Base-by-base conservation (phyloP, 2,797 vertebrate genomes). In the Alauda arvensis region DNA sequence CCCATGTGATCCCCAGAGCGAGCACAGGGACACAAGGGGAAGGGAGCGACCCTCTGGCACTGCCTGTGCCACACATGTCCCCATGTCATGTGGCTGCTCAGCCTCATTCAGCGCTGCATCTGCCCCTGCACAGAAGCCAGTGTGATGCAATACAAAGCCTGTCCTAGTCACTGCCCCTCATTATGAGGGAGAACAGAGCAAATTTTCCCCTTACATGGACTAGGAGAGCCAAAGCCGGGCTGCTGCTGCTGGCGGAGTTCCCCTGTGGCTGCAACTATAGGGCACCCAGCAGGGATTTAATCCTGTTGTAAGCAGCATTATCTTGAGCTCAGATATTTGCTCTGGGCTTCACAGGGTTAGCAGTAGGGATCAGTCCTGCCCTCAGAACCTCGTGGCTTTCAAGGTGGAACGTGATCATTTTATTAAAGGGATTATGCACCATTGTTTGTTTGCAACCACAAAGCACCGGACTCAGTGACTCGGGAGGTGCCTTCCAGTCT, bases 261-360 rank as follows among this genome's bases (percentile, higher is more conserved):
- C 93, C 91, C 89, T 48, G 87, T 84, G 91, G 77, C 20, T 87
- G 81, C 71, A 37, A 13, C 94, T 84, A 63, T 48, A 92, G 93
- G 81, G 77, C 66, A 86, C 85, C 68, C 91, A 93, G 94, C 77
- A 74, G 91, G 93, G 89, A 88, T 89, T 94, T 94, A 95, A 93
- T 94, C 91, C 93, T 86, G 68, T 92, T 94, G 91, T 93, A 95
- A 89, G 87, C 42, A 93, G 93, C 65, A 92, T 94, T 95, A 95
- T 94, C 94, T 77, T 65, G 42, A 91, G 88, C 88, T 91, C 88
- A 85, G 89, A 86, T 94, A 82, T 92, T 93, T 94, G 85, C 92
- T 93, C 89, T 89, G 72, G 55, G 69, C 88, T 91, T 93, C 93
- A 82, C 66, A 85, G 85, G 78, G 78, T 75, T 93, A 92, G 91